Conservation (phyloP, 2,113 vertebrate species). For the Chaenocephalus aceratus region DNA sequence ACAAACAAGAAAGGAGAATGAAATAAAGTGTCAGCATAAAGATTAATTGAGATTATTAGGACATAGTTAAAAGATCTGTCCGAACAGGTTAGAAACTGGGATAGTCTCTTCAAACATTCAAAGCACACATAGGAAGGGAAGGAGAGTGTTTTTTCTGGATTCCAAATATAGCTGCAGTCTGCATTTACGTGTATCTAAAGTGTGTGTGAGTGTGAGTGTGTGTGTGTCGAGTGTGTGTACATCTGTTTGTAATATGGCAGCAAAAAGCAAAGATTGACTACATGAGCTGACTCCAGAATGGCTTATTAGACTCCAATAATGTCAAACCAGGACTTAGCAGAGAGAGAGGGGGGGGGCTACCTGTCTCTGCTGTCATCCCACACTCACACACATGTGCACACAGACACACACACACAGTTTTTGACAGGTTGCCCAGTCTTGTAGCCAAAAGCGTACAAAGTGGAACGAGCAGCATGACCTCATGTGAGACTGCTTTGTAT, state of each 20-base stretch:
- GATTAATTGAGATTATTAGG: background rate
- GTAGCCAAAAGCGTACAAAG: conserved; percentile 30
- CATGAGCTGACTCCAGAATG: conserved; percentile 44
- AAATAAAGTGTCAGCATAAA: background rate
- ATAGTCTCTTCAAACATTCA: conserved; percentile 38
- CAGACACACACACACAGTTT: conserved; percentile 2
- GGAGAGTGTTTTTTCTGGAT: conserved; percentile 30
- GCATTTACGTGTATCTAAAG: conserved; percentile 23
- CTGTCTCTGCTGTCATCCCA: conserved; percentile 51
- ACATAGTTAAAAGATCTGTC: conserved; percentile 30
- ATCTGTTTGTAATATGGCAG: conserved; percentile 72
- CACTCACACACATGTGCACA: background rate
- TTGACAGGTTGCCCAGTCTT: conserved; percentile 20
- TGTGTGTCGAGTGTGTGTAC: conserved; percentile 22
- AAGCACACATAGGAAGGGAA: conserved; percentile 45
- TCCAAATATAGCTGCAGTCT: conserved; percentile 57
- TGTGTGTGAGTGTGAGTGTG: conserved; percentile 18
- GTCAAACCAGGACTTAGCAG: conserved; percentile 57
- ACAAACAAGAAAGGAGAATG: background rate
- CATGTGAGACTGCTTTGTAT: conserved; percentile 36
- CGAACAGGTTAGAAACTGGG: conserved; percentile 39
- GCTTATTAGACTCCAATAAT: conserved; percentile 66
- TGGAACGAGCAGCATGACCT: conserved; percentile 42
- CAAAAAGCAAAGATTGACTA: conserved; percentile 65
- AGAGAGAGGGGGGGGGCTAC: conserved; percentile 22